Evolutionary conservation across 1,140 invertebrate species (phyloP), one percentile per base, ranked within the genome.

Genomic region (Heliothis virescens): DNA sequence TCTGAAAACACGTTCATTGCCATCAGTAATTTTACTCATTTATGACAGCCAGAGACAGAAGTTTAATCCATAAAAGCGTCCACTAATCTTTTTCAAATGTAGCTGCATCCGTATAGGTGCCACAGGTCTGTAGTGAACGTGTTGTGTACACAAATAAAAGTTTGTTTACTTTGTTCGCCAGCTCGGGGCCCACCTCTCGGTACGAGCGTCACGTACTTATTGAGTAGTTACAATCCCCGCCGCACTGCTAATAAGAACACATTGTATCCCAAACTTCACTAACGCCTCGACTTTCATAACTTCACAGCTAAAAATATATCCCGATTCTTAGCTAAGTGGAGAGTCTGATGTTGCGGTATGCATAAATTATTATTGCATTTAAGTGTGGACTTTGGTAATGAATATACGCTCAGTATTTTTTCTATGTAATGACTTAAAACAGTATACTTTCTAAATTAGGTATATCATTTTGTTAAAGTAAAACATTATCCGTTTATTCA

Each of bases 161-260:
- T 74, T 47, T 18, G 16, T 59, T 74, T 59, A 21, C 55, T 59
- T 60, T 50, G 57, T 60, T 59, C 16, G 21, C 18, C 67, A 59
- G 11, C 29, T 73, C 55, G 10, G 11, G 21, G 15, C n/a, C 16
- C 62, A 65, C 18, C 41, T 47, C 41, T 21, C 12, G 18, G 72
- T 48, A 75, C 67, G 34, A 47, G 16, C 50, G 79, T 80, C 83
- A 84, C 83, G 80, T 84, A 84, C 79, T 82, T 84, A 75, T 73
- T 60, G 80, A 84, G 80, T 80, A 84, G 80, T 84, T 80, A 82
- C 75, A 76, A 74, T 80, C 50, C 80, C 67, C 79, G 62, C 55
- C 78, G 71, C 81, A 79, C 72, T 59, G 48, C 67, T 82, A 82
- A 82, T 84, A 81, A 83, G 62, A 83, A 75, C 52, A 71, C 60